Percentiles rank a stretch among this genome's conserved stretches.
Evolutionary conservation across 1,140 invertebrate genomes (phyloP).

Genomic region (Chironomus tepperi): DNA sequence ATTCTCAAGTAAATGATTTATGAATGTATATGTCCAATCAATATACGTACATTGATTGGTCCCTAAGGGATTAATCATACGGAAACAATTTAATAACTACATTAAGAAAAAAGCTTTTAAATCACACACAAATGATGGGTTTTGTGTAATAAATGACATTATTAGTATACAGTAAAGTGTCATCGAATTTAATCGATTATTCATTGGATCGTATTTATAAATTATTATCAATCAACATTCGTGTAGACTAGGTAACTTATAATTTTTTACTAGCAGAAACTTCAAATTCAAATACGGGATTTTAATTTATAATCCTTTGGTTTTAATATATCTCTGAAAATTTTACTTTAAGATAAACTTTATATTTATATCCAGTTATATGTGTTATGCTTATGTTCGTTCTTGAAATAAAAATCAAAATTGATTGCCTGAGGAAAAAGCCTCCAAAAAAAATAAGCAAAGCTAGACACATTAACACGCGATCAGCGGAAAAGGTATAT

Average conservation of each 20-base stretch:
- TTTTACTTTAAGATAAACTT: too few species aligned
- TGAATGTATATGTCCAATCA: not conserved
- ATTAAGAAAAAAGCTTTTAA: slow-evolving; percentile 3
- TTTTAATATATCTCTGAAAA: too few species aligned
- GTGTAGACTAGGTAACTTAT: too few species aligned
- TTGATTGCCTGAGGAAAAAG: not conserved
- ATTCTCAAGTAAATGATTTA: not conserved
- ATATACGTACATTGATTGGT: not conserved
- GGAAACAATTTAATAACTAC: slow-evolving; percentile 9
- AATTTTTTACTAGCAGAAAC: too few species aligned
- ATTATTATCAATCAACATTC: not conserved
- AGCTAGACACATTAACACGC: slow-evolving; percentile 11
- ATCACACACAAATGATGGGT: not conserved
- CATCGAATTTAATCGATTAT: slow-evolving; percentile 5
- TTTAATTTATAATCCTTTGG: too few species aligned
- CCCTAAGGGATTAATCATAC: slow-evolving; percentile 12
- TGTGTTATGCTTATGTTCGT: too few species aligned
- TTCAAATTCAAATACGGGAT: too few species aligned
- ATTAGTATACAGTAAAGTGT: not conserved
- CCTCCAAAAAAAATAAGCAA: slow-evolving; percentile 1
- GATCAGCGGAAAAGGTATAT: slow-evolving; percentile 12
- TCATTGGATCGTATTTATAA: not conserved
- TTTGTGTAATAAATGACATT: slow-evolving; percentile 14
- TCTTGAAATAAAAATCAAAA: not conserved
- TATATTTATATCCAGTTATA: too few species aligned